Conservation (phyloP, 2,797 vertebrate species). For the Alectoris magna region DNA sequence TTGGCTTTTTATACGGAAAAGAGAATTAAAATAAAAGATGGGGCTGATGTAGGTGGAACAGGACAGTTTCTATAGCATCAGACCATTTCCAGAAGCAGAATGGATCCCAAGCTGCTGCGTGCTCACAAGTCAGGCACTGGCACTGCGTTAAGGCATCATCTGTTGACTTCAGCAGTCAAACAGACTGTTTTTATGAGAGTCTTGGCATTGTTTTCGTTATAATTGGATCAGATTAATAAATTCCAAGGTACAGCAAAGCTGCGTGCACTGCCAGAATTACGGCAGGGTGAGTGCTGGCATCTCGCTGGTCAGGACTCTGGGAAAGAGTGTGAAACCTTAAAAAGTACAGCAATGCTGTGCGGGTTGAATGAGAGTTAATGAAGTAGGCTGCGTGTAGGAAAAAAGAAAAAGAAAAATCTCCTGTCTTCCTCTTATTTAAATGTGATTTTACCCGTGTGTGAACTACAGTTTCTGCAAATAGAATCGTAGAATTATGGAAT, state of each 20-base stretch:
- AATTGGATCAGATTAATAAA: neutral
- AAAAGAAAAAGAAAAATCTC: neutral
- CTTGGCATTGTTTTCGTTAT: neutral
- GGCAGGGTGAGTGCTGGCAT: neutral
- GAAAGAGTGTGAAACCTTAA: neutral
- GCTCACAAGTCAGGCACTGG: neutral
- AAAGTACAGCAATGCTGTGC: neutral
- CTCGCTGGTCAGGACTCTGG: neutral
- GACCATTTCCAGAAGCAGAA: neutral
- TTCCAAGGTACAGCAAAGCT: neutral
- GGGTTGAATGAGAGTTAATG: neutral
- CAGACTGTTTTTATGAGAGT: neutral
- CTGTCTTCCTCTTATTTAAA: neutral
- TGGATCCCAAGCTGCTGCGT: fast-evolving
- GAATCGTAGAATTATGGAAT: no score
- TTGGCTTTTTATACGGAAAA: constrained; percentile 47
- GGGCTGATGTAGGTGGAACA: neutral
- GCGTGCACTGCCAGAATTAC: fast-evolving
- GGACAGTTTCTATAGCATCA: neutral
- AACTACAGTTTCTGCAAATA: neutral
- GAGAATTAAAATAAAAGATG: neutral
- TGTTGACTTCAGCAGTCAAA: neutral
- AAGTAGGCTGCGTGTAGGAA: neutral
- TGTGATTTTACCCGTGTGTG: neutral
- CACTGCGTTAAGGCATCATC: neutral